Percentiles rank a stretch among this genome's conserved stretches.
Conservation (phyloP, 2,888 invertebrate genomes). For the Tethea ocularis region DNA sequence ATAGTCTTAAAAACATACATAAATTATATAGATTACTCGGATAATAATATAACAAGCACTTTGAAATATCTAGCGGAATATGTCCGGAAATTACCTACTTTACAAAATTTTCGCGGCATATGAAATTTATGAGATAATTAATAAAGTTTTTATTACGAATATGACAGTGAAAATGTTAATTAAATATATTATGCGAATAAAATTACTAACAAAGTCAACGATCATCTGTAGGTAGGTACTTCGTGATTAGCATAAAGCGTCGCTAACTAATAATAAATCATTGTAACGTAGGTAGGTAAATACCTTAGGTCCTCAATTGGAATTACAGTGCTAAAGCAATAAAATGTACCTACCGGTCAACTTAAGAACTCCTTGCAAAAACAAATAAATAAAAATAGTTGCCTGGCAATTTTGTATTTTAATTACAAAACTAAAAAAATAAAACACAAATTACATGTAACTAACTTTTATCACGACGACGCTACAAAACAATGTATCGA, state of each 20-base stretch:
- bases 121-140: background rate
- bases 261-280: background rate
- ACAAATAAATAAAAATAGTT: background rate
- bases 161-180: background rate
- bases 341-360: background rate
- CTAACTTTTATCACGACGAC: slow-evolving; percentile 10
- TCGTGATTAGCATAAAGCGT: background rate
- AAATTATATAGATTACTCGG: background rate
- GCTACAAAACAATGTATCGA: slow-evolving; percentile 17
- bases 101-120: background rate
- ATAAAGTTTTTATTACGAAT: background rate
- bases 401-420: background rate
- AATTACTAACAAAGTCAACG: background rate
- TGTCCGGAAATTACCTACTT: background rate
- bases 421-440: background rate
- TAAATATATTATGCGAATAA: no score
- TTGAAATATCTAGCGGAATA: background rate
- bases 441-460: slow-evolving; percentile 1
- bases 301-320: background rate
- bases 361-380: background rate
- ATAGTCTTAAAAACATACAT: no score
- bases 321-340: background rate
- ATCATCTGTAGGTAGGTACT: background rate
- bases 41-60: background rate
- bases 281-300: background rate